Percentiles rank a stretch among this genome's conserved stretches.
Conservation (phyloP, 2,113 vertebrate genomes). For the Hassar affinis region DNA sequence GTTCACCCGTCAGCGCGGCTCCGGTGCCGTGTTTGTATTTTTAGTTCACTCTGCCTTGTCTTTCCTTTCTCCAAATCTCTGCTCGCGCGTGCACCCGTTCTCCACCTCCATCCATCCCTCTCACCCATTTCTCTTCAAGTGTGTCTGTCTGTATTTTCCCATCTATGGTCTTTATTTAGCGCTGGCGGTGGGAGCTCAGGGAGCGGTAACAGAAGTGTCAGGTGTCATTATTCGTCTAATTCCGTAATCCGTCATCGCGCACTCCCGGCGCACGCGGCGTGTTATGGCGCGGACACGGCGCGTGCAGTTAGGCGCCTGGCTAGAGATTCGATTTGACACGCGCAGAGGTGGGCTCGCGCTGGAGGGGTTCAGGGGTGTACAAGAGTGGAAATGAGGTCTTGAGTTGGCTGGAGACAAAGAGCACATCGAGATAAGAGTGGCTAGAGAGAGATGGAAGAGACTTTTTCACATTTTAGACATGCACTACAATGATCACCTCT, state of each 20-base stretch:
- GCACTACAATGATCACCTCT: no score
- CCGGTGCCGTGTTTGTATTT: constrained; percentile 11
- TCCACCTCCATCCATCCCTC: constrained; percentile 26
- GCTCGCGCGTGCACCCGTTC: constrained; percentile 11
- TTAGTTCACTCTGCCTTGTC: constrained; percentile 31
- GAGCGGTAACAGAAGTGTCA: constrained; percentile 82
- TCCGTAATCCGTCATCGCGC: constrained; percentile 79
- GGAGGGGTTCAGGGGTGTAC: constrained; percentile 50
- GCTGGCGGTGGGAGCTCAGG: constrained; percentile 69
- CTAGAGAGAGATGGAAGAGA: constrained; percentile 5
- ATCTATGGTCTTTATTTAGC: constrained; percentile 73
- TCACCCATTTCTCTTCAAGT: constrained; percentile 32
- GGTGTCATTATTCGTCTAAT: constrained; percentile 82
- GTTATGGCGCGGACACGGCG: constrained; percentile 75
- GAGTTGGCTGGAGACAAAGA: constrained; percentile 53
- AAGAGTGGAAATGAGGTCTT: constrained; percentile 44
- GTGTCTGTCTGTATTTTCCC: constrained; percentile 41
- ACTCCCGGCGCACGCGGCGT: constrained; percentile 71
- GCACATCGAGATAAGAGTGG: constrained; percentile 44
- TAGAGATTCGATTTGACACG: constrained; percentile 78
- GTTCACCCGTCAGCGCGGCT: constrained; percentile 39
- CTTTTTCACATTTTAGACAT: not conserved
- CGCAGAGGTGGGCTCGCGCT: constrained; percentile 65
- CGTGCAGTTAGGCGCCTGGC: constrained; percentile 72
- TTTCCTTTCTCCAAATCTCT: constrained; percentile 39